Base-by-base conservation (phyloP, 2,797 vertebrate species). In the Decapterus maruadsi region DNA sequence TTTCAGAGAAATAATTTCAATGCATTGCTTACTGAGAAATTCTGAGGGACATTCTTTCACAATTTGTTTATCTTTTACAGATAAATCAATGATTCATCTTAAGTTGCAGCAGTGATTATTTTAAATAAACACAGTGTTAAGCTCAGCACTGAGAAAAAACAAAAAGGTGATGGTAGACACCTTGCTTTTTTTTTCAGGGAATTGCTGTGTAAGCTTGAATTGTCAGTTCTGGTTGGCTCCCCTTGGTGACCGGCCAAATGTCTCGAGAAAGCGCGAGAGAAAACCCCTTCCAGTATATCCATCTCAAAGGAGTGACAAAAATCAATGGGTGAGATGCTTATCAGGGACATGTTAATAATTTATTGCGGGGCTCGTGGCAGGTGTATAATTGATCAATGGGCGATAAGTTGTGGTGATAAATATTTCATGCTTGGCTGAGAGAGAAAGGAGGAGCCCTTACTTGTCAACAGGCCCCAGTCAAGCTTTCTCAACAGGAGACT, bases 341-440 rank as follows among this genome's bases (percentile, higher is more conserved):
- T 93, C 90, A 82, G 86, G 65, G 64, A 60, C 73, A 82, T 82
- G 88, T 94, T 91, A 94, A 94, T 95, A 94, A 93, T 94, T 93
- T 81, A 95, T 92, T 58, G 75, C 43, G 3, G 3, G 54, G 79
- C 83, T 82, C 43, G 34, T 91, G 89, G 92, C 87, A 93, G 90
- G 90, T 89, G 88, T 90, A 90, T 93, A 93, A 94, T 90, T 92
- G 92, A 94, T 93, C 90, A 90, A 85, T 84, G 86, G 84, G 82
- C 67, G 87, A 93, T 92, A 93, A 93, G 93, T 89, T 91, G 85
- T 84, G 75, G 78, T 87, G 80, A 93, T 94, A 93, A 94, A 94
- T 95, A 92, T 94, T 94, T 94, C 82, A 94, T 64, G 48, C 71
- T 57, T 59, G 40, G 68, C 74, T 77, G 77, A 80, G 73, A 70